A percentile compares a stretch with the other conserved stretches of the same genome.
Conservation (phyloP, 2,797 vertebrate species). For the Sebastes steindachneri region DNA sequence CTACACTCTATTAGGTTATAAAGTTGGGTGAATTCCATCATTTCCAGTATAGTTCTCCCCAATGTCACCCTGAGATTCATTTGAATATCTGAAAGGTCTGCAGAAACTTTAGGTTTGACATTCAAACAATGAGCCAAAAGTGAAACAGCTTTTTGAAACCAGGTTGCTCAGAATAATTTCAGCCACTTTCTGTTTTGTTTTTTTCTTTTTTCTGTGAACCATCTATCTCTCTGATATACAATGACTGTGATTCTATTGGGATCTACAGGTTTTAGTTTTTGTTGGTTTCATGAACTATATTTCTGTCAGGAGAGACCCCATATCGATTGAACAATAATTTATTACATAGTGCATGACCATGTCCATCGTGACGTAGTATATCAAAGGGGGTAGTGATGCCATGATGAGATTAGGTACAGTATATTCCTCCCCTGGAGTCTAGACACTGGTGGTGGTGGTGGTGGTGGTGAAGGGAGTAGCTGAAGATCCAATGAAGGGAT, state of each 20-base stretch:
- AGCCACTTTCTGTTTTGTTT: not conserved
- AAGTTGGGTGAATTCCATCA: not conserved
- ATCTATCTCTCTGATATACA: not conserved
- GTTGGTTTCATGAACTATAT: not conserved
- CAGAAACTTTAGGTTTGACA: not conserved
- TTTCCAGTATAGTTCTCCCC: not conserved
- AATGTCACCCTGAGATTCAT: not conserved
- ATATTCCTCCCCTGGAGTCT: too few species aligned
- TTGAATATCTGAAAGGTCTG: not conserved
- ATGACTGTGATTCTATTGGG: not conserved
- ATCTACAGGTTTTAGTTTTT: not conserved
- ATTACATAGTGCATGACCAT: not conserved
- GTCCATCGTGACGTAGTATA: too few species aligned
- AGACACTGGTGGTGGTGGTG: too few species aligned
- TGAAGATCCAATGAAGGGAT: too few species aligned
- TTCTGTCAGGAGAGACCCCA: too few species aligned
- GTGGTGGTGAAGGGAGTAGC: too few species aligned
- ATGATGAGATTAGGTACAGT: too few species aligned
- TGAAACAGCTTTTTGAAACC: not conserved
- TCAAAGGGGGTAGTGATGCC: too few species aligned
- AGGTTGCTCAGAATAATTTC: not conserved
- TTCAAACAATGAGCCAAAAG: not conserved
- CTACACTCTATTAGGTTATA: not conserved
- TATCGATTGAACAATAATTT: too few species aligned
- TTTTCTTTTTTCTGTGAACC: not conserved